Conservation (phyloP, 2,797 vertebrate species). For the Rhinella marina region DNA sequence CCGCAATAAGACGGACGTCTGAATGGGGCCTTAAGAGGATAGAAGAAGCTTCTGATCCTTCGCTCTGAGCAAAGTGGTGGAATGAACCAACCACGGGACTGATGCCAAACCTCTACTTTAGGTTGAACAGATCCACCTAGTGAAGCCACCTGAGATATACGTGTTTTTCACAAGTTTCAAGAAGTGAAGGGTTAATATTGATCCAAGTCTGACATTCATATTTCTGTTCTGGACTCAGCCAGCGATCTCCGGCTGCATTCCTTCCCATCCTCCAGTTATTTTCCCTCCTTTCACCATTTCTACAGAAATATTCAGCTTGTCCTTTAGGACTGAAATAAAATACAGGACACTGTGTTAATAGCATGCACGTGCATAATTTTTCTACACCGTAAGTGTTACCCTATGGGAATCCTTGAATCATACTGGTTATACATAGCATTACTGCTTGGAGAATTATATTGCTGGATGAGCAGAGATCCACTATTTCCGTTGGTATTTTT, state of each 20-base stretch:
- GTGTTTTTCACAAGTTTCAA: not conserved
- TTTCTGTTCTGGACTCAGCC: not conserved
- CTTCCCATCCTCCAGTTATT: conserved; percentile 15
- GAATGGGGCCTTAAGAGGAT: too few relatives aligned
- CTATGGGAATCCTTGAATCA: conserved; percentile 26
- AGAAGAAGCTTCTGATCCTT: not conserved
- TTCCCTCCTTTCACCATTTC: not conserved
- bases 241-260: not conserved
- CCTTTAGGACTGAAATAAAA: conserved; percentile 53
- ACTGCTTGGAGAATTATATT: conserved; percentile 26
- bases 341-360: conserved; percentile 37
- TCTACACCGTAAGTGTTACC: conserved; percentile 11
- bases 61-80: not conserved
- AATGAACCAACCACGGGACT: not conserved
- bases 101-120: not conserved
- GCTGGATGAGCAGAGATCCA: conserved; percentile 20
- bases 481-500: conserved; percentile 15
- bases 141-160: not conserved
- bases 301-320: conserved; percentile 26
- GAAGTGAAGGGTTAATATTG: not conserved
- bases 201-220: not conserved
- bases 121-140: not conserved
- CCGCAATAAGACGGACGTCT: too few relatives aligned
- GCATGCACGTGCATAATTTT: conserved; percentile 22
- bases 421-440: conserved; percentile 15